Base-by-base conservation (phyloP, 2,888 invertebrate genomes). In the Pseudococcus longispinus region DNA sequence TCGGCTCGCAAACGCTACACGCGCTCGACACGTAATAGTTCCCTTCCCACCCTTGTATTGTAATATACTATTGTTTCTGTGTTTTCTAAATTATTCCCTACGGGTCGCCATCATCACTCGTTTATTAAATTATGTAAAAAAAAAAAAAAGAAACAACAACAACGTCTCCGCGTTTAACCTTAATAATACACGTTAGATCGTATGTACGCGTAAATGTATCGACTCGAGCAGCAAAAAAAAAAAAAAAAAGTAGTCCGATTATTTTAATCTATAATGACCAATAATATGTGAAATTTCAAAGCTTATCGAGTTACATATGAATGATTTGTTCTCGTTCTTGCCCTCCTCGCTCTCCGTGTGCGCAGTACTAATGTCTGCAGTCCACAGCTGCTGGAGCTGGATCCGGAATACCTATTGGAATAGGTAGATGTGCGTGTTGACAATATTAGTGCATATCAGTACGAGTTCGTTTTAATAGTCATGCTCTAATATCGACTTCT, bases 51-150 rank as follows among this genome's bases (percentile, higher is more conserved):
- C n/a, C n/a, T n/a, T n/a, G n/a, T n/a, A n/a, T n/a, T n/a, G n/a
- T n/a, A n/a, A n/a, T 80, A 46, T 55, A 80, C 86, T 80, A 80
- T 86, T 86, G 80, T 86, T 86, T 80, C 55, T 80, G 51, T 77
- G 32, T 77, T 80, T 42, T 77, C 55, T 86, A 86, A 86, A 86
- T 86, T 86, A 86, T 86, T 86, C 80, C 86, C 86, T 86, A 80
- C 86, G 86, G 86, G 86, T 86, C 77, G 86, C 80, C 86, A 86
- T 80, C 74, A 29, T 29, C 18, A 29, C 29, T 70, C 65, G 6
- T 51, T 77, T 85, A 74, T 77, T 86, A 80, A 86, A 86, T 86
- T 86, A 86, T 86, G 86, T 80, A 86, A 37, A 70, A 44, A 55
- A n/a, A n/a, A n/a, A n/a, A n/a, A n/a, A n/a, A n/a, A n/a, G n/a